Conservation (phyloP, 2,113 vertebrate species). For the Setophaga petechia region DNA sequence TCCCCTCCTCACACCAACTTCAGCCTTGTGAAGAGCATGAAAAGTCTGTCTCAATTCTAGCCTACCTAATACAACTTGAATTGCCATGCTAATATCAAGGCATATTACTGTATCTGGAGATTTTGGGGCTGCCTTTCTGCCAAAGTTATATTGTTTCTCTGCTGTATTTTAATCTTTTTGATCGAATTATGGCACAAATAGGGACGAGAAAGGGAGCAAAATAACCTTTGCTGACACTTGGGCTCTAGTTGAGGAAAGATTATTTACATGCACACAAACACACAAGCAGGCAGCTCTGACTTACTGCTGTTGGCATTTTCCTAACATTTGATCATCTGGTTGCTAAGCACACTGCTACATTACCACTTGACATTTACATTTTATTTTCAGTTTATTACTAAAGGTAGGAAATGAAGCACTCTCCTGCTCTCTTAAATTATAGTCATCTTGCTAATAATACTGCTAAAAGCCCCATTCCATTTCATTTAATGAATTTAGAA, state of each 20-base stretch:
- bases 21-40: not conserved
- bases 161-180: not conserved
- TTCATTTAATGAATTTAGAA: conserved; percentile 34
- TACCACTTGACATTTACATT: conserved; percentile 58
- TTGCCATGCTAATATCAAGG: not conserved
- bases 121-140: not conserved
- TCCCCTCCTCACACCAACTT: not conserved
- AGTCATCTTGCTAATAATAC: conserved; percentile 46
- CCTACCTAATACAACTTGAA: not conserved
- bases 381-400: conserved; percentile 52
- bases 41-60: not conserved
- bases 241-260: not conserved
- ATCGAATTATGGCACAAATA: not conserved
- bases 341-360: conserved; percentile 43
- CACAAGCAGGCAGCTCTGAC: not conserved
- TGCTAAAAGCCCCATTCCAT: conserved; percentile 11
- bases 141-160: not conserved
- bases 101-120: not conserved
- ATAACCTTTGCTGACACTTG: not conserved
- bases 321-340: conserved; percentile 58
- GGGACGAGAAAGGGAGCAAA: not conserved
- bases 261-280: not conserved
- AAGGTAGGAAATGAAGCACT: conserved; percentile 47
- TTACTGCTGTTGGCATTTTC: conserved; percentile 53
- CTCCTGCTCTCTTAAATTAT: conserved; percentile 35